Conservation (phyloP, 2,888 invertebrate species). For the Megamerina dolium region DNA sequence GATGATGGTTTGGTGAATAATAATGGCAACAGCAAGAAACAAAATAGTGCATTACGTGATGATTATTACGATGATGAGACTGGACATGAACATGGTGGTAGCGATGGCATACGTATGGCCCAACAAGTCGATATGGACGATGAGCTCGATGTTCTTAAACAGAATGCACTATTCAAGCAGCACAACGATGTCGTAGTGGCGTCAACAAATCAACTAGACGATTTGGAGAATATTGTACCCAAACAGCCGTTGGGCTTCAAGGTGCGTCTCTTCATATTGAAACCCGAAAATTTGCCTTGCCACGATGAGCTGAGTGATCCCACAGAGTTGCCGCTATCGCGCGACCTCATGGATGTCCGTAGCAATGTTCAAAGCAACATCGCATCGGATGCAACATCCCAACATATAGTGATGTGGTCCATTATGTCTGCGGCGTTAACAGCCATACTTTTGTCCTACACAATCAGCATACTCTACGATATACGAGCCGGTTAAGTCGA, state of each 20-base stretch:
- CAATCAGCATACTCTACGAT: conserved; percentile 17
- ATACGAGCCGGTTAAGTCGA: conserved; percentile 19
- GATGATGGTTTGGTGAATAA: conserved; percentile 20
- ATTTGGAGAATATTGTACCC: conserved; percentile 13
- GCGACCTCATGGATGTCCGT: conserved; percentile 50
- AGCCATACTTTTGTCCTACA: conserved; percentile 10
- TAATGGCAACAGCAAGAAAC: background rate
- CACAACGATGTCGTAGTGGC: conserved; percentile 17
- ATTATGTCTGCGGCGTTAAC: background rate
- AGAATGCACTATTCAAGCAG: conserved; percentile 22
- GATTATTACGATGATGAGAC: conserved; percentile 8
- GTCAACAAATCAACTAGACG: conserved; percentile 19
- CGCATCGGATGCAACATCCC: background rate
- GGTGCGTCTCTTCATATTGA: conserved; percentile 53
- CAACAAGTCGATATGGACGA: conserved; percentile 34
- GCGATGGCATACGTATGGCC: conserved; percentile 7
- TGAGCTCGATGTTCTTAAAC: conserved; percentile 32
- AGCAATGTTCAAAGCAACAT: conserved; percentile 32
- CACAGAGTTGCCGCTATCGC: conserved; percentile 58
- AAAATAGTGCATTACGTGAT: conserved; percentile 1
- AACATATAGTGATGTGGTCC: background rate
- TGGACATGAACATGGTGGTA: background rate
- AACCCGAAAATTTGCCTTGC: conserved; percentile 56
- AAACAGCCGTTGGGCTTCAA: conserved; percentile 28
- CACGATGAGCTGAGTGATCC: conserved; percentile 59